A percentile compares a stretch with the other conserved stretches of the same genome.
These are phyloP conservation scores for Cheilosia variabilis DNA, from an alignment of 2,888 invertebrate species.

Conservation along the genomic window DNA sequence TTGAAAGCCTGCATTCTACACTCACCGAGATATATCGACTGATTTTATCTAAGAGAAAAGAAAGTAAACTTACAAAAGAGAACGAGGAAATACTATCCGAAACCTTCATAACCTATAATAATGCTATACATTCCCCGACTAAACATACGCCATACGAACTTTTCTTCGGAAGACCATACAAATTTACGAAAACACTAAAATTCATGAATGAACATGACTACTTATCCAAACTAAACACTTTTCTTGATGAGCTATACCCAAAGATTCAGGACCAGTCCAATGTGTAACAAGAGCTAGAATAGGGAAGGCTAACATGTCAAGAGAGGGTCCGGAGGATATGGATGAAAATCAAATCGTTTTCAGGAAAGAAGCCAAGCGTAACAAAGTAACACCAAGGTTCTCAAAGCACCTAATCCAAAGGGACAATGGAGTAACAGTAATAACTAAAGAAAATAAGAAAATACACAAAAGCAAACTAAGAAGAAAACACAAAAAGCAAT, in stretches of 20 bases:
- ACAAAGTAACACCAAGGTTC: neutral
- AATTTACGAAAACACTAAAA: neutral
- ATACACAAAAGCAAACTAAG: too few relatives aligned
- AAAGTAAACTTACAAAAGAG: slow-evolving; percentile 31
- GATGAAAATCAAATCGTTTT: slow-evolving; percentile 11
- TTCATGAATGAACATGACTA: slow-evolving; percentile 31
- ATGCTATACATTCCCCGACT: too few relatives aligned
- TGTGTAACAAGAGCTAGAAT: too few relatives aligned
- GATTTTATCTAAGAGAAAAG: slow-evolving; percentile 44
- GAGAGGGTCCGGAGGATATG: neutral
- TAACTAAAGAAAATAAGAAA: slow-evolving; percentile 7
- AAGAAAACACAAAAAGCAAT: too few relatives aligned
- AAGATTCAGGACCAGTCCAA: slow-evolving; percentile 18
- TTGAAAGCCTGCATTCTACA: slow-evolving; percentile 38
- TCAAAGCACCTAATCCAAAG: neutral
- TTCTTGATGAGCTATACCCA: slow-evolving; percentile 27
- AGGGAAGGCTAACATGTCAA: too few relatives aligned
- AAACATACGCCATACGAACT: too few relatives aligned
- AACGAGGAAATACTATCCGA: slow-evolving; percentile 56
- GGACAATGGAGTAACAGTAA: neutral
- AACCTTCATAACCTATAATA: too few relatives aligned
- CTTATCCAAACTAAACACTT: slow-evolving; percentile 38
- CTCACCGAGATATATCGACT: slow-evolving; percentile 68
- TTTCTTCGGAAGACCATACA: neutral
- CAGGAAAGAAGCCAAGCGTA: slow-evolving; percentile 27